phyloP scores from a whole-genome alignment of 2,888 invertebrate species.

The Lepetodrilus schrolli region DNA sequence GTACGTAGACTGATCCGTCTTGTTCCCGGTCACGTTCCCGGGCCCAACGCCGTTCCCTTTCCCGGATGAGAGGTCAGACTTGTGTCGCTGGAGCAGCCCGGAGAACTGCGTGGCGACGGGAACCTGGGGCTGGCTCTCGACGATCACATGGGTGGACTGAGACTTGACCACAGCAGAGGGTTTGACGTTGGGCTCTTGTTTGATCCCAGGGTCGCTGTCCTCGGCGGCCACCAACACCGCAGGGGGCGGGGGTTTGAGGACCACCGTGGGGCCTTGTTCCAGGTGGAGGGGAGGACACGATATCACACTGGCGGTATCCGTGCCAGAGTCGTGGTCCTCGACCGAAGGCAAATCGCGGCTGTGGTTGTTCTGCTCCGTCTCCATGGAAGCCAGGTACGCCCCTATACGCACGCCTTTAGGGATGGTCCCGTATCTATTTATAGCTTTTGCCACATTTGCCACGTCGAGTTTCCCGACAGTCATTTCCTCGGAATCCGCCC shows the following conservation, averaged over 20 bases:
- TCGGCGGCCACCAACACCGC: constrained; percentile 36
- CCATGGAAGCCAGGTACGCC: constrained; percentile 93
- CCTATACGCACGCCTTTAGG: constrained; percentile 97
- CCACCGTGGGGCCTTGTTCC: constrained; percentile 30
- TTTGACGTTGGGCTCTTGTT: constrained; percentile 68
- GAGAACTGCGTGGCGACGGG: constrained; percentile 53
- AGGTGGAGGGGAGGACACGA: constrained; percentile 57
- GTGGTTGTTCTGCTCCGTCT: constrained; percentile 69
- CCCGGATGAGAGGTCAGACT: constrained; percentile 71
- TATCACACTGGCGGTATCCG: constrained; percentile 65
- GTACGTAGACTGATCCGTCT: constrained; percentile 36
- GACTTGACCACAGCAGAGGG: constrained; percentile 72
- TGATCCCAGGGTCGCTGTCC: constrained; percentile 56
- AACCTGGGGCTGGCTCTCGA: constrained; percentile 46
- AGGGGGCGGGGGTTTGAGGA: constrained; percentile 27
- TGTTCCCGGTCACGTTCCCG: constrained; percentile 38
- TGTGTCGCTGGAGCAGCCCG: constrained; percentile 64
- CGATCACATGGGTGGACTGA: constrained; percentile 67
- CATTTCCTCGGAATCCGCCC: constrained; percentile 39
- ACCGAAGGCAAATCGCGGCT: constrained; percentile 54
- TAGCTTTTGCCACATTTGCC: constrained; percentile 93
- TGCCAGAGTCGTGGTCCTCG: constrained; percentile 68
- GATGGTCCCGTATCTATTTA: constrained; percentile 94
- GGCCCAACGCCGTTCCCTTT: constrained; percentile 33
- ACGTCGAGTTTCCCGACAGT: constrained; percentile 92